Percentiles rank a stretch among this genome's conserved stretches.
phyloP scores from a whole-genome alignment of 2,113 vertebrate species.

The Burhinus bistriatus region DNA sequence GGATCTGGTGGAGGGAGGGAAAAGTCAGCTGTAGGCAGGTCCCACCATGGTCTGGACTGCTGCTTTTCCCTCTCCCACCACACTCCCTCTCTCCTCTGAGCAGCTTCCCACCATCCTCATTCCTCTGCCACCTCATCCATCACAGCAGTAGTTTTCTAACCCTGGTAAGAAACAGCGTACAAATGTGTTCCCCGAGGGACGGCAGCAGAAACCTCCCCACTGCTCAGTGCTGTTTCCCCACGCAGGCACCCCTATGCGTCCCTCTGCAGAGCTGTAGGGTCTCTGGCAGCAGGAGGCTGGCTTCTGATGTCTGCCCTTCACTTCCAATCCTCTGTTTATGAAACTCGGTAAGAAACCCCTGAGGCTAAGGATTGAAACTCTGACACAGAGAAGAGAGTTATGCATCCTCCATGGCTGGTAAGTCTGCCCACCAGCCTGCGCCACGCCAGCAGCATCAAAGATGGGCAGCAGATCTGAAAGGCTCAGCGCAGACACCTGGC shows the following conservation, averaged over 20 bases:
- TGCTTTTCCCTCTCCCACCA: neutral
- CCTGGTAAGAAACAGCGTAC: neutral
- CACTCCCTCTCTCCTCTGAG: neutral
- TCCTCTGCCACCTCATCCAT: neutral
- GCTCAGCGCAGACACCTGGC: neutral
- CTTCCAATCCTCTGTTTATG: neutral
- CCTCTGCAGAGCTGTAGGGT: neutral
- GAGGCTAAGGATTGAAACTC: neutral
- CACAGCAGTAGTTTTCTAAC: neutral
- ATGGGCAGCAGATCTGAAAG: neutral
- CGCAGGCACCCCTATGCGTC: neutral
- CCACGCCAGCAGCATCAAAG: neutral
- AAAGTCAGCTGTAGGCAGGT: neutral
- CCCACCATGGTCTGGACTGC: neutral
- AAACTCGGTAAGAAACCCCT: neutral
- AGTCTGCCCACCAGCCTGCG: neutral
- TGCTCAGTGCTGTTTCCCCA: neutral
- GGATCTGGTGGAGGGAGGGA: neutral
- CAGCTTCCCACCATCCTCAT: neutral
- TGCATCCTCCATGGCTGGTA: neutral
- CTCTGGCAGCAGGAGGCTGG: neutral
- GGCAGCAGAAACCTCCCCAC: neutral
- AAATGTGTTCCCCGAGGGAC: neutral
- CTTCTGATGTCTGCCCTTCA: neutral
- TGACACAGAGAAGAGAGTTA: neutral